A percentile compares a stretch with the other conserved stretches of the same genome.
phyloP scores from a whole-genome alignment of 2,888 invertebrate species.

The Volucella zonaria region DNA sequence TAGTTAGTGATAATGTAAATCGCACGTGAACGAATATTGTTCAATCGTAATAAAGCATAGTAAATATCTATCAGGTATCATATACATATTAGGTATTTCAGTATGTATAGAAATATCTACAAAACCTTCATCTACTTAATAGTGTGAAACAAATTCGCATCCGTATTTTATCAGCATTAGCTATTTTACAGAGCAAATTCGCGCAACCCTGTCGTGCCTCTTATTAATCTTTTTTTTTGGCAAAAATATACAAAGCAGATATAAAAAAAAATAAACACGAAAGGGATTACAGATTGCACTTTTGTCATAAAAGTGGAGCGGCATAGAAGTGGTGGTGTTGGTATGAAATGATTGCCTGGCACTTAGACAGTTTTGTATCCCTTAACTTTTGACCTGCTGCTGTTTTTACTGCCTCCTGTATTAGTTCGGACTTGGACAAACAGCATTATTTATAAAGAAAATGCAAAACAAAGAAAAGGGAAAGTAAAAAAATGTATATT shows the following conservation, averaged over 20 bases:
- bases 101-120: too few relatives aligned
- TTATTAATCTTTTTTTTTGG: too few relatives aligned
- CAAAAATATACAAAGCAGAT: constrained; percentile 6
- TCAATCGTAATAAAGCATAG: too few relatives aligned
- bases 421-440: constrained; percentile 63
- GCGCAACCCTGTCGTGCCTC: too few relatives aligned
- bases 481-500: not conserved
- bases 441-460: constrained; percentile 57
- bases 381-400: constrained; percentile 68
- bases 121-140: too few relatives aligned
- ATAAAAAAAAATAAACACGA: constrained; percentile 40
- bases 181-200: too few relatives aligned
- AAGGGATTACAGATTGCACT: constrained; percentile 71
- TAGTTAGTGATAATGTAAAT: too few relatives aligned
- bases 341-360: constrained; percentile 56
- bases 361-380: constrained; percentile 67
- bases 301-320: constrained; percentile 37
- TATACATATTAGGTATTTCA: too few relatives aligned
- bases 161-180: too few relatives aligned
- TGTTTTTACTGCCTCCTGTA: constrained; percentile 52
- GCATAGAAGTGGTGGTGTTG: not conserved
- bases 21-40: too few relatives aligned
- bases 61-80: too few relatives aligned
- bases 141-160: too few relatives aligned
- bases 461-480: constrained; percentile 10